Evolutionary conservation across 2,797 vertebrate species (phyloP).

Genomic region (Mus caroli): DNA sequence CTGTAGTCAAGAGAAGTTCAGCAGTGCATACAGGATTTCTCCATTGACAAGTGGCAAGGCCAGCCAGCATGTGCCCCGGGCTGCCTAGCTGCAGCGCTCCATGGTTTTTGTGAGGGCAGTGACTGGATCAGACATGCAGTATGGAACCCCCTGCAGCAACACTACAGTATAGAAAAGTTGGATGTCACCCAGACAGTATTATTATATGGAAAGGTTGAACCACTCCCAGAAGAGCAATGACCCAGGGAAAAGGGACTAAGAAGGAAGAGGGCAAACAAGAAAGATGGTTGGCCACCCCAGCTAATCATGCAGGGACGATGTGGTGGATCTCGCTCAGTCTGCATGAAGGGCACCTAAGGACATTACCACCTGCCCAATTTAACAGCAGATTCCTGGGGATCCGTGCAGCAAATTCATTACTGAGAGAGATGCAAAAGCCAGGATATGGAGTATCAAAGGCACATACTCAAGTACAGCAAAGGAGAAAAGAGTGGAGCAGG

Average conservation of each 20-base stretch:
- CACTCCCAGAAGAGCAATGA: not conserved
- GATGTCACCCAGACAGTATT: not conserved
- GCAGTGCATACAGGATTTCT: not conserved
- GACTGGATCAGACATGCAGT: not conserved
- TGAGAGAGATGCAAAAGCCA: not conserved
- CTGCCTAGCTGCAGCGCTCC: not conserved
- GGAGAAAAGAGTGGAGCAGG: not conserved
- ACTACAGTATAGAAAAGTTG: not conserved
- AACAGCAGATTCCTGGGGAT: not conserved
- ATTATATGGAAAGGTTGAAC: not conserved
- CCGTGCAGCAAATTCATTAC: not conserved
- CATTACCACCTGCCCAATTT: not conserved
- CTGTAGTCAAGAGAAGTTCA: not conserved
- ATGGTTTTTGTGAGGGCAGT: not conserved
- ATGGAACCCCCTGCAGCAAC: not conserved
- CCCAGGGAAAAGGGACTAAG: too few species aligned
- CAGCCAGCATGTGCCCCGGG: not conserved
- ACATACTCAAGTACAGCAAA: too few species aligned
- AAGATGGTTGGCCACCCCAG: not conserved
- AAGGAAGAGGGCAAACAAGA: not conserved
- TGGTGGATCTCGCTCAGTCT: rapidly evolving
- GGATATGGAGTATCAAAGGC: not conserved
- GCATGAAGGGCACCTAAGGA: not conserved
- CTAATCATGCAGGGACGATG: not conserved
- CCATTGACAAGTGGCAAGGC: not conserved